A percentile compares a stretch with the other conserved stretches of the same genome.
These are phyloP conservation scores for Cyprinus carpio DNA, from an alignment of 2,113 vertebrate genomes.

Conservation along the genomic window DNA sequence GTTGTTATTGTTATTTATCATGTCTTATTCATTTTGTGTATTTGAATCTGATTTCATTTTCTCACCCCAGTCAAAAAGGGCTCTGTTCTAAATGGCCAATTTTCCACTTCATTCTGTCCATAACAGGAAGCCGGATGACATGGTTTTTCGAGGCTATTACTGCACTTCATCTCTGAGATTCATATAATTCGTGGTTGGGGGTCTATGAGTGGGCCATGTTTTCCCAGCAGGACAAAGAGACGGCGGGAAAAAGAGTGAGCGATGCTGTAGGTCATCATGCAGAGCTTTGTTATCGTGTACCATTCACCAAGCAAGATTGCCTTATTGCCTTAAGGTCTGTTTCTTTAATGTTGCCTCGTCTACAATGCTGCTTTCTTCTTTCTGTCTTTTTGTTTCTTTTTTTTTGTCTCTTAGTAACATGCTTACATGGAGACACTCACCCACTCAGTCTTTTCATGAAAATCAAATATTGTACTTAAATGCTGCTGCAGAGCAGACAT, in stretches of 20 bases:
- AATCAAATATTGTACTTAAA: not conserved
- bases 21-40: not conserved
- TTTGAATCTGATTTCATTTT: not conserved
- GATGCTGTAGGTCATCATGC: constrained; percentile 4
- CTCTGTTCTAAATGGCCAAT: constrained; percentile 41
- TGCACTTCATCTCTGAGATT: constrained; percentile 30
- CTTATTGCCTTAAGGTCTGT: constrained; percentile 25
- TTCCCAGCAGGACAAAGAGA: not conserved
- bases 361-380: not conserved
- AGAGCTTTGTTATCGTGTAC: constrained; percentile 6
- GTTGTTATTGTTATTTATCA: not conserved
- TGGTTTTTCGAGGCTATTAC: constrained; percentile 24
- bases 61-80: constrained; percentile 21
- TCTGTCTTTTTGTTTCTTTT: not conserved
- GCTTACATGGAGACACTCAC: no score
- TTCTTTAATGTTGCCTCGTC: constrained; percentile 32
- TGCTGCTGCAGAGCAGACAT: not conserved
- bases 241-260: not conserved
- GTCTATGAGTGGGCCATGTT: not conserved
- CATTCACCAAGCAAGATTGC: constrained; percentile 19
- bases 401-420: constrained; percentile 11
- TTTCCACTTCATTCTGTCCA: constrained; percentile 47
- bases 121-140: constrained; percentile 18
- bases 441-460: not conserved
- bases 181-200: constrained; percentile 36